Percentiles rank a stretch among this genome's conserved stretches.
Evolutionary conservation across 2,888 invertebrate species (phyloP).

Genomic region (Drosophila longiperda): DNA sequence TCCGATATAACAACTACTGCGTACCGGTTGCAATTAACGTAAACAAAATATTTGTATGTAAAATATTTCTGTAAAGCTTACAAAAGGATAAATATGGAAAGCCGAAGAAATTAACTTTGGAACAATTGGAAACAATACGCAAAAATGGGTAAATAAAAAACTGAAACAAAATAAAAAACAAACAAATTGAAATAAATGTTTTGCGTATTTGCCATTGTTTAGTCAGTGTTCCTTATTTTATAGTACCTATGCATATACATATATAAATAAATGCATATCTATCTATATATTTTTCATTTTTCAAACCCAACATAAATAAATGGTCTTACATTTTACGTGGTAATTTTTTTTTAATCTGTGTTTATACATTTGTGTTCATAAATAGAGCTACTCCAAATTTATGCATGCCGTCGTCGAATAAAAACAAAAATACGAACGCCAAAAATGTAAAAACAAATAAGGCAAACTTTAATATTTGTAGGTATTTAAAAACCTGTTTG

Average conservation of each 20-base stretch:
- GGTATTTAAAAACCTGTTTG: not conserved
- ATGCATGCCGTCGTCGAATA: conserved; percentile 41
- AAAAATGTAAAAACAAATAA: conserved; percentile 5
- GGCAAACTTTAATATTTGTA: not conserved
- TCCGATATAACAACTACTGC: conserved; percentile 23
- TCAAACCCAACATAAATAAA: conserved; percentile 17
- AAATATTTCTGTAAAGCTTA: conserved; percentile 90
- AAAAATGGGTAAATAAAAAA: conserved; percentile 89
- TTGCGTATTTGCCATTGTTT: conserved; percentile 69
- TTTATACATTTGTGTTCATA: conserved; percentile 37
- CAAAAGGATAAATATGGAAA: conserved; percentile 95
- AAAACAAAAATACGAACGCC: conserved; percentile 18
- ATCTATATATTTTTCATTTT: conserved; percentile 47
- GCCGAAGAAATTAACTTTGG: conserved; percentile 91
- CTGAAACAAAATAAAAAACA: conserved; percentile 38
- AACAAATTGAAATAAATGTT: conserved; percentile 53
- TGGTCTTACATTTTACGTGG: conserved; percentile 30
- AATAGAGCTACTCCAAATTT: conserved; percentile 36
- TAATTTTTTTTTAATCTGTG: conserved; percentile 15
- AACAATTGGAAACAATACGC: conserved; percentile 91
- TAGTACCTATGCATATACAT: conserved; percentile 52
- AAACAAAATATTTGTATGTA: conserved; percentile 71
- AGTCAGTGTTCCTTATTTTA: conserved; percentile 65
- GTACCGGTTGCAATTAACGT: conserved; percentile 51
- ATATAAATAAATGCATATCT: conserved; percentile 20